phyloP scores from a whole-genome alignment of 2,797 vertebrate genomes.

The Coccyzus lansbergi region DNA sequence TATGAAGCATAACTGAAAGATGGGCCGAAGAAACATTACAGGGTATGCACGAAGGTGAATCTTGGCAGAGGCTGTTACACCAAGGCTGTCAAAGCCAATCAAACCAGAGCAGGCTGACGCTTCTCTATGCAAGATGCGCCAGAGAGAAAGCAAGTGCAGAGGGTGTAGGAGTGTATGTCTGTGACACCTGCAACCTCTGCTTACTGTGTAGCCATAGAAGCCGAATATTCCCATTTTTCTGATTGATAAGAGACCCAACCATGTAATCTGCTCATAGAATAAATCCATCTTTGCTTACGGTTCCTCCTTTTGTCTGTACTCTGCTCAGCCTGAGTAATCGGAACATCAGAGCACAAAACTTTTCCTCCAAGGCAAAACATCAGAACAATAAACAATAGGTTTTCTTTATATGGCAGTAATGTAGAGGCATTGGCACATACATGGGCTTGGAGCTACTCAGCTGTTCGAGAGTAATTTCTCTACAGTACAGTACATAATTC shows the following conservation, averaged over 20 bases:
- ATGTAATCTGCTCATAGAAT: not conserved
- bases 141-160: not conserved
- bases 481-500: not conserved
- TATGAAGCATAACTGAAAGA: not conserved
- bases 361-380: not conserved
- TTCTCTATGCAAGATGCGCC: not conserved
- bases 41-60: not conserved
- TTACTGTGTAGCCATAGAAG: not conserved
- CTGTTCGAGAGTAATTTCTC: not conserved
- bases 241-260: not conserved
- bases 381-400: not conserved
- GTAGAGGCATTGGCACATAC: not conserved
- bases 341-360: not conserved
- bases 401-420: not conserved
- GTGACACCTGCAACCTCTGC: not conserved
- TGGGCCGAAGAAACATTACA: not conserved
- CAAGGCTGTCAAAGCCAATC: not conserved
- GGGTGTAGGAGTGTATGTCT: not conserved
- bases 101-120: not conserved
- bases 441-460: not conserved
- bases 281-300: not conserved
- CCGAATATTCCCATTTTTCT: not conserved
- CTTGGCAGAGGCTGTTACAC: not conserved
- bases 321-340: not conserved
- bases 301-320: not conserved